Percentiles rank a stretch among this genome's conserved stretches.
phyloP scores from a whole-genome alignment of 2,888 invertebrate species.

The Tribolium freemani region DNA sequence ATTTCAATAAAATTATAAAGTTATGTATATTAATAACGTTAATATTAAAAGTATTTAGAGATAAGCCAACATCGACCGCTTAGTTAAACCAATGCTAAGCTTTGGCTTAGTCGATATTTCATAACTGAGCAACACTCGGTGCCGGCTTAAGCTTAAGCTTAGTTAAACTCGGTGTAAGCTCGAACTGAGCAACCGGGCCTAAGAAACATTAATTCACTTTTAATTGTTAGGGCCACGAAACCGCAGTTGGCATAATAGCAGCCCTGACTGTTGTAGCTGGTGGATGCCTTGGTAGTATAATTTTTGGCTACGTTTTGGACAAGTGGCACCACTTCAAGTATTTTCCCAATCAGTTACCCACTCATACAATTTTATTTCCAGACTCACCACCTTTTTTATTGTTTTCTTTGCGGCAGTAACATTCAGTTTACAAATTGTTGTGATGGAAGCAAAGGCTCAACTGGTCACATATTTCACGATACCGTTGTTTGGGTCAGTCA shows the following conservation, averaged over 20 bases:
- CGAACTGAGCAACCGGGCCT: no score
- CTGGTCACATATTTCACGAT: slow-evolving; percentile 54
- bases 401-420: slow-evolving; percentile 43
- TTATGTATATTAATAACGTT: no score
- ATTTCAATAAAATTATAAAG: no score
- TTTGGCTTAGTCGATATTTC: no score
- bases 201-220: no score
- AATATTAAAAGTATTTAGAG: no score
- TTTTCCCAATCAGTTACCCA: not conserved
- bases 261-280: slow-evolving; percentile 86
- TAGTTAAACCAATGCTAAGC: no score
- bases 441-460: slow-evolving; percentile 44
- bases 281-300: slow-evolving; percentile 91
- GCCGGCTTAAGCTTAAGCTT: no score
- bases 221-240: slow-evolving; percentile 76
- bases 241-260: slow-evolving; percentile 90
- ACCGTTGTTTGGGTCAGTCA: slow-evolving; percentile 58
- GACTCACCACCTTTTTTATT: slow-evolving; percentile 48
- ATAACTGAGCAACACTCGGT: no score
- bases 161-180: no score
- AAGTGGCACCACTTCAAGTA: slow-evolving; percentile 91
- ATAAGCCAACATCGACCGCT: no score
- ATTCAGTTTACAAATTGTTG: slow-evolving; percentile 42
- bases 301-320: slow-evolving; percentile 90
- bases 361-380: slow-evolving; percentile 15